Base-by-base conservation (phyloP, 2,888 invertebrate genomes). In the Sphinx pinastri region DNA sequence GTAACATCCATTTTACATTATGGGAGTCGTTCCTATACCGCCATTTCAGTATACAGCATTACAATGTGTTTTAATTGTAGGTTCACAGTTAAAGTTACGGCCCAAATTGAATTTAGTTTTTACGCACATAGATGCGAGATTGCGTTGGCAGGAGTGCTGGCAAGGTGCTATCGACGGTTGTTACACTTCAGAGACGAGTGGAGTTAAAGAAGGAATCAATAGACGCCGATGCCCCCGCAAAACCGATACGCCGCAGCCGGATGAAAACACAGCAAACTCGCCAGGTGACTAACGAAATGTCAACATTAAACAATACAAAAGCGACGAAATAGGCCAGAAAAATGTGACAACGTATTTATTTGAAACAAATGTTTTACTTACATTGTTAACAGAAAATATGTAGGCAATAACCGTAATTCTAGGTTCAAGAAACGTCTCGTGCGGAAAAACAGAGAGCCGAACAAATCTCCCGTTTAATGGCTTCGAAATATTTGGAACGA, bases 401-500 rank as follows among this genome's bases (percentile, higher is more conserved):
- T 77, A 73, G 72, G 73, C 74, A 78, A 79, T 77, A 76, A 78
- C 72, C 77, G 69, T 79, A 70, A 78, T 84, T 84, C 54, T 79
- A 93, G 93, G 86, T 89, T 59, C 84, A 89, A 83, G 91, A 91
- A 83, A 86, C 90, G 81, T 89, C 91, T 70, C 86, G 86, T 14
- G 84, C 88, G 70, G 90, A 92, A 81, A 89, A 88, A 82, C 92
- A 92, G 72, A 89, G 81, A 77, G 78, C 83, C 67, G 82, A 89
- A 71, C 88, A 88, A 82, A 90, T 91, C 78, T 89, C 88, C 71
- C 88, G 91, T 66, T 80, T 93, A 83, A 92, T 94, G 92, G 88
- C 92, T 68, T 92, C 92, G 67, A 92, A 92, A 84, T 94, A 93
- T 86, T 87, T 94, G 82, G 89, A 90, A 76, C 86, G 91, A 82